Percentiles rank a stretch among this genome's conserved stretches.
phyloP scores from a whole-genome alignment of 2,888 invertebrate genomes.

The Leptinotarsa peninsularis region DNA sequence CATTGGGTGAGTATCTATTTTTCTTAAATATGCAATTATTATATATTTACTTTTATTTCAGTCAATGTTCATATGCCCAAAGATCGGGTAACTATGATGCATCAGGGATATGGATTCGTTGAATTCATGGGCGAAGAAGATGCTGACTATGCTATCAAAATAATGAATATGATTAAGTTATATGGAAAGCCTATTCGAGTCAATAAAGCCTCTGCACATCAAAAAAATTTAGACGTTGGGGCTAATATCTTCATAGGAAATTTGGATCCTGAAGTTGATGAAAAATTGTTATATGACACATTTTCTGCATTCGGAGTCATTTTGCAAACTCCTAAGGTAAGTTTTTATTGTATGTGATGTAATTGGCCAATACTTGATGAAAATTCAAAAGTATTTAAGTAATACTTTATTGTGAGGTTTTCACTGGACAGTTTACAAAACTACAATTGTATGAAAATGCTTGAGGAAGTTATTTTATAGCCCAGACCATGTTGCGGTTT shows the following conservation, averaged over 20 bases:
- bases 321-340: conserved; percentile 96
- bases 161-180: conserved; percentile 99
- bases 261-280: conserved; percentile 98
- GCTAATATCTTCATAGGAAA: conserved; percentile 99
- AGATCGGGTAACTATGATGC: conserved; percentile 97
- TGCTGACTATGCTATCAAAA: conserved; percentile 99
- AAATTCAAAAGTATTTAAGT: too few relatives aligned
- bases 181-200: conserved; percentile 99
- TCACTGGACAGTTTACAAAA: too few relatives aligned
- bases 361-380: too few relatives aligned
- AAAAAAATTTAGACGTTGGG: conserved; percentile 98
- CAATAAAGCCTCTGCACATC: conserved; percentile 99
- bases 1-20: conserved; percentile 81
- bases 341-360: background rate
- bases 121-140: conserved; percentile 99
- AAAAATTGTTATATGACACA: conserved; percentile 97
- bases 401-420: too few relatives aligned
- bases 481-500: too few relatives aligned
- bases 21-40: background rate
- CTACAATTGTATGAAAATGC: too few relatives aligned
- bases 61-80: conserved; percentile 99
- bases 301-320: conserved; percentile 99
- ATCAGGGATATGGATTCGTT: conserved; percentile 99
- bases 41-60: conserved; percentile 65
- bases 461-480: too few relatives aligned